Evolutionary conservation across 2,113 vertebrate species (phyloP), one percentile per base, ranked within the genome.

Genomic region (Leptobrachium leishanense): DNA sequence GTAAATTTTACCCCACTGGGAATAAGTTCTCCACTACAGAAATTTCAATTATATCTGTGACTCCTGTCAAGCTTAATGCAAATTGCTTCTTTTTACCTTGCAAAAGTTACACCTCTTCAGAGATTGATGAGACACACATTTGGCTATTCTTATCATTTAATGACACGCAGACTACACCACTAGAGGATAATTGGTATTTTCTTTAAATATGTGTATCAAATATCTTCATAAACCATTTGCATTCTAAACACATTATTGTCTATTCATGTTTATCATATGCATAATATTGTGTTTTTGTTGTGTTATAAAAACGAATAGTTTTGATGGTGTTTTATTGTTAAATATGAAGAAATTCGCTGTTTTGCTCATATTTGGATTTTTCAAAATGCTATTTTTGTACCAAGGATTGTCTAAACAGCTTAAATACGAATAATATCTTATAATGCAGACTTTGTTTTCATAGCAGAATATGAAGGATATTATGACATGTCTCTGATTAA

Each of bases 41-140:
- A 81, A 62, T 68, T 74, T 81, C 72, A 74, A 81, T 74, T 81
- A 81, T 74, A 74, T 81, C 72, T 69, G 71, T 79, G 77, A 79
- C 69, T 72, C 69, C 77, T 79, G 77, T 79, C 77, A 73, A 79
- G 64, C 77, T 66, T 79, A 79, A 79, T 73, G 77, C 63, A 73
- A 79, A 79, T 79, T 67, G 41, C 77, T 73, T 73, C 40, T 74
- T 74, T 78, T 74, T 65, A 79, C 77, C 63, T 79, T 79, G 71
- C 70, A 73, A 79, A 73, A 57, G 70, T 67, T 73, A 73, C 70
- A 67, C 70, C 64, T 74, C 53, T 72, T 67, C 66, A 40, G 62
- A 68, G 70, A 79, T 44, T 15, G 76, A 77, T 55, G 41, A 57
- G 71, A 79, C 71, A 73, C 54, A 50, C 41, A 20, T 79, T 73